Evolutionary conservation across 2,888 invertebrate genomes (phyloP), one percentile per base, ranked within the genome.

Genomic region (Camponotus fellah): DNA sequence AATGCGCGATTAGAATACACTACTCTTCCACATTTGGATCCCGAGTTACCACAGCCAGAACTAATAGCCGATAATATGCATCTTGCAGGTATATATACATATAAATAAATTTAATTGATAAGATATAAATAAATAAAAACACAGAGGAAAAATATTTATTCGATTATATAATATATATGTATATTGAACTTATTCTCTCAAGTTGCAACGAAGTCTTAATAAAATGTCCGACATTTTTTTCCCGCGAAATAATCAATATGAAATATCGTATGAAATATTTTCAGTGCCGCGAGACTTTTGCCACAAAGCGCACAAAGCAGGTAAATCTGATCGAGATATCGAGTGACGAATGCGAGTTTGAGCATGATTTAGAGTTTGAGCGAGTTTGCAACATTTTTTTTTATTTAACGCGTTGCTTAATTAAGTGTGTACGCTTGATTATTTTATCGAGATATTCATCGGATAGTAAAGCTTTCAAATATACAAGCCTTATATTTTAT

Each of bases 1-100:
- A 93, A 91, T 40, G 92, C 94, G 34, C 92, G 93, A 85, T 91
- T 95, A 89, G 95, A 95, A 80, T 96, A 95, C 88, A 95, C 95
- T 0, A 89, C 95, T 0, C 93, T 96, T 60, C 94, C 95, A 3
- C 91, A 92, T 40, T 90, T 95, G 85, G 94, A 94, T 72, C 92
- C 95, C 32, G 94, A 95, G 74, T 90, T 93, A 62, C 93, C 93
- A 12, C 94, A 92, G 64, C 93, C 94, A 8, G 92, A 92, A 77
- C n/a, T 89, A n/a, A 65, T 85, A 9, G 92, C 92, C 12, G 90
- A 92, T 6, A 88, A 87, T 62, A 83, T 85, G n/a, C 93, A 93
- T 74, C 82, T 91, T 6, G 91, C 93, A 80, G 93, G 93, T 93
- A 91, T 76, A 12, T 69, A 43, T 34, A 32, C 5, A 64, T 17